phyloP scores from a whole-genome alignment of 1,140 invertebrate genomes.

The Drosophila subpulchrella region DNA sequence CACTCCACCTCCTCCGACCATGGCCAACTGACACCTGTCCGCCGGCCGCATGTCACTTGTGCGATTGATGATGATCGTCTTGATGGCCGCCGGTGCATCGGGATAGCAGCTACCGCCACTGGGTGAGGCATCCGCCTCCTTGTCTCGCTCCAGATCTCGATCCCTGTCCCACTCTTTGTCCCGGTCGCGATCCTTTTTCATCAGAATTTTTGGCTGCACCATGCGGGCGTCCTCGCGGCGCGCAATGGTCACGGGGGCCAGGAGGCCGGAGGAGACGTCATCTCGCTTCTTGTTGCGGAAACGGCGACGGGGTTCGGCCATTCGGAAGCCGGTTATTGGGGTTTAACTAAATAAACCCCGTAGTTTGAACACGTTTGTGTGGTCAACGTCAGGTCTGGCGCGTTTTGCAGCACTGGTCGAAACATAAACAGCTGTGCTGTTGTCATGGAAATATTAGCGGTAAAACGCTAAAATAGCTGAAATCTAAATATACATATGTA shows the following conservation, averaged over 20 bases:
- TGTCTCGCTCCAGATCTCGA: slow-evolving; percentile 7
- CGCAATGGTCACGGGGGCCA: slow-evolving; percentile 58
- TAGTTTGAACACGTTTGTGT: slow-evolving; percentile 26
- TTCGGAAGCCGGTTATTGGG: slow-evolving; percentile 6
- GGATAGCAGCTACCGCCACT: slow-evolving; percentile 15
- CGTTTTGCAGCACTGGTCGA: background rate
- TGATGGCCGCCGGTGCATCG: slow-evolving; percentile 37
- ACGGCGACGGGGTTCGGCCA: slow-evolving; percentile 61
- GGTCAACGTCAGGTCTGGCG: background rate
- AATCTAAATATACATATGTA: too few species aligned
- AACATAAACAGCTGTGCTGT: slow-evolving; percentile 10
- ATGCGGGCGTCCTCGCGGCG: slow-evolving; percentile 56
- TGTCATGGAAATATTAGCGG: background rate
- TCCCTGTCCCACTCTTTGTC: slow-evolving; percentile 21
- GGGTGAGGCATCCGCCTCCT: slow-evolving; percentile 20
- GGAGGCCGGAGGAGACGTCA: slow-evolving; percentile 22
- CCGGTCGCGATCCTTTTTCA: slow-evolving; percentile 62
- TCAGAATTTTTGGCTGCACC: slow-evolving; percentile 64
- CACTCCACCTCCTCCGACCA: background rate
- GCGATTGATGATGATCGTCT: slow-evolving; percentile 68
- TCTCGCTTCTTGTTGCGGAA: slow-evolving; percentile 67
- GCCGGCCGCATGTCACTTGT: slow-evolving; percentile 33
- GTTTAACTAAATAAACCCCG: background rate
- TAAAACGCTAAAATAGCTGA: background rate
- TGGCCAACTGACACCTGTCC: slow-evolving; percentile 7